These are phyloP conservation scores for Coranthus polyacanthus DNA, from an alignment of 2,797 vertebrate genomes.

Conservation along the genomic window DNA sequence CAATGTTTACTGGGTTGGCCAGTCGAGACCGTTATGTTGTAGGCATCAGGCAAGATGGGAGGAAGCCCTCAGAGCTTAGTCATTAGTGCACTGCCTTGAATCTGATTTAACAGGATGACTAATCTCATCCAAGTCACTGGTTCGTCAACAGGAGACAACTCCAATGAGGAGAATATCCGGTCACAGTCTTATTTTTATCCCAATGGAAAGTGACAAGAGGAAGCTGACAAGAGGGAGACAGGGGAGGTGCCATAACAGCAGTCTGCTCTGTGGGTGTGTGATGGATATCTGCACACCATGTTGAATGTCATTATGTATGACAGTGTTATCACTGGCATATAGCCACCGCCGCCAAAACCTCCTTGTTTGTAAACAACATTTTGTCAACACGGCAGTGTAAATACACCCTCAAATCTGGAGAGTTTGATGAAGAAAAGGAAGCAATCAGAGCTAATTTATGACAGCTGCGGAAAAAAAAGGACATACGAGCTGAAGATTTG, in stretches of 20 bases:
- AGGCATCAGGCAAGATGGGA: conserved; percentile 65
- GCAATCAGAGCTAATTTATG: conserved; percentile 51
- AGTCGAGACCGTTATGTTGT: conserved; percentile 52
- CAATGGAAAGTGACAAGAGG: conserved; percentile 79
- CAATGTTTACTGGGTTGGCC: conserved; percentile 47
- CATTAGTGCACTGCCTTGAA: conserved; percentile 82
- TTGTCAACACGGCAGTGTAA: conserved; percentile 38
- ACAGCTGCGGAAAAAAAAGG: conserved; percentile 32
- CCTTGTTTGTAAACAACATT: conserved; percentile 64
- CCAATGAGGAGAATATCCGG: conserved; percentile 80
- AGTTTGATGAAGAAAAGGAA: conserved; percentile 34
- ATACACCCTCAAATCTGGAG: conserved; percentile 32
- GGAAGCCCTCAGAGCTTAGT: conserved; percentile 75
- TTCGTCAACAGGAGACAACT: conserved; percentile 79
- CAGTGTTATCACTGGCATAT: conserved; percentile 61
- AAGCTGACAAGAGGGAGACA: conserved; percentile 70
- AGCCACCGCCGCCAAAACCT: conserved; percentile 46
- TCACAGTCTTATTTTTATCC: conserved; percentile 82
- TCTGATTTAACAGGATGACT: conserved; percentile 85
- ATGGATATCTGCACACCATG: conserved; percentile 69
- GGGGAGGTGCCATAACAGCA: conserved; percentile 42
- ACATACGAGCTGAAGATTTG: conserved; percentile 13
- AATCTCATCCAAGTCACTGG: conserved; percentile 82
- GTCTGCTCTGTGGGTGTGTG: conserved; percentile 35
- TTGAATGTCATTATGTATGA: conserved; percentile 66